Evolutionary conservation across 1,140 invertebrate genomes (phyloP).

Genomic region (Drosophila sechellia): DNA sequence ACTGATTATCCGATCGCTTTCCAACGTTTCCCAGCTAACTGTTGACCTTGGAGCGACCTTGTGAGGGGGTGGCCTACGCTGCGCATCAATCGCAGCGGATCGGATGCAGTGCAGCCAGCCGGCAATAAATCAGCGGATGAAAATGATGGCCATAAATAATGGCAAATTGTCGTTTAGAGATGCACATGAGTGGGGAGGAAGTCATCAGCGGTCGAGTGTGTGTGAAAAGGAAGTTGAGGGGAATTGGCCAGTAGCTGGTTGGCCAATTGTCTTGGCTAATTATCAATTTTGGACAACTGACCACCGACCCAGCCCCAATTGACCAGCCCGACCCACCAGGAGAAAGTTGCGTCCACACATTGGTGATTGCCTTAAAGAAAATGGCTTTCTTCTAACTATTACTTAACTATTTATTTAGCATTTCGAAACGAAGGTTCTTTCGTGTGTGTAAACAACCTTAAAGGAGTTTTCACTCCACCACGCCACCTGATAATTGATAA

Average conservation of each 20-base stretch:
- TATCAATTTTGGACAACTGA: constrained; percentile 61
- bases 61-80: constrained; percentile 14
- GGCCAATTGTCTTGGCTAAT: constrained; percentile 58
- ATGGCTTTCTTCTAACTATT: too few relatives aligned
- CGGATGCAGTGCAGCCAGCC: constrained; percentile 28
- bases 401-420: too few relatives aligned
- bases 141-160: constrained; percentile 58
- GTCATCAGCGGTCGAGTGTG: constrained; percentile 19
- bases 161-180: constrained; percentile 60
- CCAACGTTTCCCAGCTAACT: constrained; percentile 15
- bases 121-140: constrained; percentile 19
- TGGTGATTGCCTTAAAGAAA: too few relatives aligned
- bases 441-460: background rate
- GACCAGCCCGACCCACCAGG: constrained; percentile 9
- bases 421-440: too few relatives aligned
- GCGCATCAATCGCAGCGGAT: constrained; percentile 6
- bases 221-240: constrained; percentile 15
- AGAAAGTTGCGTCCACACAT: constrained; percentile 42
- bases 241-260: constrained; percentile 41
- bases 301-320: constrained; percentile 27
- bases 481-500: constrained; percentile 27
- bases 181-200: constrained; percentile 33
- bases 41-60: constrained; percentile 10
- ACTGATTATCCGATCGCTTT: background rate
- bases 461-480: constrained; percentile 3